Evolutionary conservation across 2,888 invertebrate genomes (phyloP).

Genomic region (Drosophila anomelani): DNA sequence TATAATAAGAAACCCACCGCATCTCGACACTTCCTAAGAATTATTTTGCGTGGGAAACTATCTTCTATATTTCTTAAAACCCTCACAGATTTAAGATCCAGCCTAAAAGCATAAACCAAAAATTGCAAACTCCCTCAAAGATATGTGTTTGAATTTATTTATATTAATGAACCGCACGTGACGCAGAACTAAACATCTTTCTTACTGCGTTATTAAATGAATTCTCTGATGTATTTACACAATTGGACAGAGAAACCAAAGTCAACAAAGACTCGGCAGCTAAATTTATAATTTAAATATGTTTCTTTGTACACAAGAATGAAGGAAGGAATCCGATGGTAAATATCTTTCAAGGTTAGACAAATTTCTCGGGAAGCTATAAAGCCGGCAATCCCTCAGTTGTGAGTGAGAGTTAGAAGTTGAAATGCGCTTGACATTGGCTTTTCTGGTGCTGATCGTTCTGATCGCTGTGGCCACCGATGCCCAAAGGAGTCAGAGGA

Average conservation of each 20-base stretch:
- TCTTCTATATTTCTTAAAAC: no score
- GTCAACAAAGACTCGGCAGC: background rate
- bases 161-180: constrained; percentile 5
- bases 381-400: constrained; percentile 14
- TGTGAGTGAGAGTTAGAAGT: background rate
- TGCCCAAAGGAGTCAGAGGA: constrained; percentile 28
- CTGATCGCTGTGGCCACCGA: constrained; percentile 30
- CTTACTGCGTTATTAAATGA: constrained; percentile 1
- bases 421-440: constrained; percentile 35
- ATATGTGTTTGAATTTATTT: background rate
- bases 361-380: constrained; percentile 10
- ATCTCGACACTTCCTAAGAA: no score
- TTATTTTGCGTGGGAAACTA: no score
- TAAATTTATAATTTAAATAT: constrained; percentile 7
- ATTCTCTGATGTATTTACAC: constrained; percentile 24
- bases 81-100: background rate
- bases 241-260: constrained; percentile 5
- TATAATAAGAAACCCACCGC: no score
- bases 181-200: constrained; percentile 6
- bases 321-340: constrained; percentile 19
- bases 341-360: constrained; percentile 35
- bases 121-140: background rate
- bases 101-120: constrained; percentile 10
- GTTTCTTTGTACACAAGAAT: constrained; percentile 5
- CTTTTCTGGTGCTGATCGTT: constrained; percentile 28